Conservation (phyloP, 2,888 invertebrate species). For the Hypercompe scribonia region DNA sequence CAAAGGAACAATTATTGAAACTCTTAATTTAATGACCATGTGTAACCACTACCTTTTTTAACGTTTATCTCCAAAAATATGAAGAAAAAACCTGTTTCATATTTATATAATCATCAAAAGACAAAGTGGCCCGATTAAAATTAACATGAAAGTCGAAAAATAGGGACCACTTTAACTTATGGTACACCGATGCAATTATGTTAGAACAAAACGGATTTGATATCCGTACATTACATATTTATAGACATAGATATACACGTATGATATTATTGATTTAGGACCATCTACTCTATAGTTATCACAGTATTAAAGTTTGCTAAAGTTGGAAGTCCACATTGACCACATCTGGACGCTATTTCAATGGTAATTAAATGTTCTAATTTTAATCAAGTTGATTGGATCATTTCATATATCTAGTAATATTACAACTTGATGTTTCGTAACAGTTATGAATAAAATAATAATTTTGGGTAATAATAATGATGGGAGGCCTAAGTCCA, state of each 20-base stretch:
- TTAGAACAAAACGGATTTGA: neutral
- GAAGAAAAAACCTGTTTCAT: too few relatives aligned
- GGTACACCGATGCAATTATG: neutral
- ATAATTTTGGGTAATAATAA: too few relatives aligned
- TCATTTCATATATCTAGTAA: neutral
- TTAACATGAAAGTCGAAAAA: too few relatives aligned
- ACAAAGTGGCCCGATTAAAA: too few relatives aligned
- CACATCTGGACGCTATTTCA: neutral
- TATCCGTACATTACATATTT: neutral
- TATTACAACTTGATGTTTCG: neutral
- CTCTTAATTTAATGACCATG: too few relatives aligned
- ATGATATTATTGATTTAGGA: slow-evolving; percentile 3
- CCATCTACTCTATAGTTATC: neutral
- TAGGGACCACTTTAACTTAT: too few relatives aligned
- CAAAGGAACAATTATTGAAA: too few relatives aligned
- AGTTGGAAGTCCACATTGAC: neutral
- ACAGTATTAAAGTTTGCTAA: neutral
- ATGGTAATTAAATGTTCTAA: neutral
- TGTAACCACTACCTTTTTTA: too few relatives aligned
- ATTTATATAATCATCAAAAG: too few relatives aligned
- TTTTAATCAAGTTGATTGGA: neutral
- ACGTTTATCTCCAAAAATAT: too few relatives aligned
- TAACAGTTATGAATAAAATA: neutral
- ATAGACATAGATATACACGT: neutral
- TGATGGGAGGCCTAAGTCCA: too few relatives aligned